Base-by-base conservation (phyloP, 1,140 invertebrate genomes). In the Drosophila yakuba region DNA sequence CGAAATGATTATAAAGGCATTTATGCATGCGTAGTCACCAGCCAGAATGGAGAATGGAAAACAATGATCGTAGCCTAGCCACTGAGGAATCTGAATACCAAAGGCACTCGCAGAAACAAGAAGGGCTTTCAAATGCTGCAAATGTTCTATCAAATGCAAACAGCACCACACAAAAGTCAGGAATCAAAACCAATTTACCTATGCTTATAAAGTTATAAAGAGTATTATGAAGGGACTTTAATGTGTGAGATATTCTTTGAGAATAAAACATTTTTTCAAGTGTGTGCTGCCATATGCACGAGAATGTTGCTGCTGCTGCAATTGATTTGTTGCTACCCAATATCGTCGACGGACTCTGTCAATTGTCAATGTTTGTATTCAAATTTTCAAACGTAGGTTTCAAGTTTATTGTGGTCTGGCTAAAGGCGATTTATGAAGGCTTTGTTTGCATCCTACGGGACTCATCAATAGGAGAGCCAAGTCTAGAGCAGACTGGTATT, bases 1-100 rank as follows among this genome's bases (percentile, higher is more conserved):
- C 80, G 56, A 84, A 89, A 84, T 89, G 84, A 89, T 89, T 89
- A 90, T 88, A 69, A 82, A 88, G 80, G 84, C 84, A 88, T 89
- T 89, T 88, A 88, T 89, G 80, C 80, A 88, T 88, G 84, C 84
- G 84, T 89, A 78, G 67, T 82, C 67, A 57, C 41, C 47, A 38
- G 39, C n/a, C 54, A 74, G 58, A 58, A 64, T 20, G 39, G 51
- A 38, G 56, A 52, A 38, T 15, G 15, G 51, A 32, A 32, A 32
- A 32, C 32, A 32, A 32, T 12, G 56, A 36, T 38, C 39, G 60
- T 58, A 39, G 43, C 59, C 68, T 74, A 68, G 74, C 55, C 45
- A 83, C 43, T 50, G 32, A 10, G 50, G 38, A 64, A 60, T 74
- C 54, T 74, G 59, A 64, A 71, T 74, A 54, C 61, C 39, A 52